phyloP scores from a whole-genome alignment of 2,113 vertebrate genomes.

The Megaceryle maxima region DNA sequence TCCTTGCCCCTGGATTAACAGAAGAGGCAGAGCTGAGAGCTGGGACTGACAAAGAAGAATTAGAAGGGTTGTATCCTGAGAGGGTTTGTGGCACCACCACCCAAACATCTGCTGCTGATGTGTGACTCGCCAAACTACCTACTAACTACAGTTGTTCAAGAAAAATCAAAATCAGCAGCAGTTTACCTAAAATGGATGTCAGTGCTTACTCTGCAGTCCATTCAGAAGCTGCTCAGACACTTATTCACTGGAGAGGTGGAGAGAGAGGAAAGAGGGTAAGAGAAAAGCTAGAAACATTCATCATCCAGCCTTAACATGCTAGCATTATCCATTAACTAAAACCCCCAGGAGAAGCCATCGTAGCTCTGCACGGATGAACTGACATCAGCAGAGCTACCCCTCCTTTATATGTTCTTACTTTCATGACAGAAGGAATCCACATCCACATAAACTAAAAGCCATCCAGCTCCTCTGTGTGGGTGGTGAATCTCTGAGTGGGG shows the following conservation, averaged over 20 bases:
- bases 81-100: neutral
- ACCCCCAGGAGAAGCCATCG: accelerated
- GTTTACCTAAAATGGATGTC: neutral
- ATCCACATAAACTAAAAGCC: neutral
- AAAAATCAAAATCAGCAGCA: neutral
- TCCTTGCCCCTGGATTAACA: neutral
- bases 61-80: accelerated
- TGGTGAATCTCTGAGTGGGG: neutral
- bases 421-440: neutral
- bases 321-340: neutral
- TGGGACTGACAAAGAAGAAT: neutral
- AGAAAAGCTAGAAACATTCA: neutral
- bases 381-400: neutral
- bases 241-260: neutral
- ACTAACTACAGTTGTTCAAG: neutral
- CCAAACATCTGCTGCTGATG: neutral
- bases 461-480: neutral
- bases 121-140: neutral
- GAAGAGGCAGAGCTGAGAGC: neutral
- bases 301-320: neutral
- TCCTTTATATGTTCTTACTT: neutral
- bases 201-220: neutral
- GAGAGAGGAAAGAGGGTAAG: neutral
- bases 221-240: neutral
- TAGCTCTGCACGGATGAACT: neutral